Evolutionary conservation across 2,888 invertebrate genomes (phyloP), one percentile per base, ranked within the genome.

Genomic region (Eudasyphora cyanicolor): DNA sequence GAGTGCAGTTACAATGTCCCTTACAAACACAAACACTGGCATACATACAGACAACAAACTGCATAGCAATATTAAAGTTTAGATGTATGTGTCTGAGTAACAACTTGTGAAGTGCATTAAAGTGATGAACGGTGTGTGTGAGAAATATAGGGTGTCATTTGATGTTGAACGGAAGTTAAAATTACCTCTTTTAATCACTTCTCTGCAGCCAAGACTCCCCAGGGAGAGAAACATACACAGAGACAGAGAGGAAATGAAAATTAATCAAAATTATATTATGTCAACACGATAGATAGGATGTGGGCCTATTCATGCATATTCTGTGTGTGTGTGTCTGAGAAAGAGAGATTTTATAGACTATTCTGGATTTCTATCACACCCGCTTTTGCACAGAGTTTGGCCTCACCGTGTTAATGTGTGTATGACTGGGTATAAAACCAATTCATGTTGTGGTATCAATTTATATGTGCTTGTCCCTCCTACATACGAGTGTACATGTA

Each of bases 181-280:
- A 45, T 45, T 14, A 82, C 79, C 76, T 76, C 67, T 49, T 51
- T 74, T 74, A 54, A 70, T 70, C 69, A 76, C 76, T 35, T n/a
- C 64, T 32, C 7, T 21, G 10, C 21, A n/a, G n/a, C n/a, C n/a
- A 69, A 49, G n/a, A 69, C 70, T 74, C 49, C 49, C 85, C 77
- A 42, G 42, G 67, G 76, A 67, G 45, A n/a, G 2, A n/a, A n/a
- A n/a, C n/a, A n/a, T n/a, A n/a, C n/a, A n/a, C n/a, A n/a, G n/a
- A n/a, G n/a, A n/a, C n/a, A n/a, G n/a, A n/a, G 12, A 73, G 60
- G 69, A 85, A 82, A 86, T 84, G 83, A 81, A 87, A 88, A 87
- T 88, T 87, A 88, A 88, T 88, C 86, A 88, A 87, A 86, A 88
- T 85, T 86, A 82, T 85, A 86, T 87, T 86, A 86, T 86, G 87